A percentile compares a stretch with the other conserved stretches of the same genome.
Conservation (phyloP, 2,113 vertebrate species). For the Romanogobio albipinnatus region DNA sequence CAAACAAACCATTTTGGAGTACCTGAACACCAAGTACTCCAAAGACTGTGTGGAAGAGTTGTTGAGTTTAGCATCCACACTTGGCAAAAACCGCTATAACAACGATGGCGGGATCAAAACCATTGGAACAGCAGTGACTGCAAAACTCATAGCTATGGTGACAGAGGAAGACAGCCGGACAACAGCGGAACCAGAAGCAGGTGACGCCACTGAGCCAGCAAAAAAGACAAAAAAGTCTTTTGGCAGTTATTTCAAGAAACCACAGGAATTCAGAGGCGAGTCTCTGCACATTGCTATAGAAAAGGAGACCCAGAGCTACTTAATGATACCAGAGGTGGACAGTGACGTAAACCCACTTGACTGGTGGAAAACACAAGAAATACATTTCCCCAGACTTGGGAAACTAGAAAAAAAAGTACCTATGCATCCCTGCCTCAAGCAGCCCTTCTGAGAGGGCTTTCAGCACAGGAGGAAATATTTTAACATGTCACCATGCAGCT, state of each 20-base stretch:
- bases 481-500: neutral
- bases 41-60: too few relatives aligned
- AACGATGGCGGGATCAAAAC: neutral
- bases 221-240: neutral
- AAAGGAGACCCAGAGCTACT: constrained; percentile 9
- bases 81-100: constrained; percentile 6
- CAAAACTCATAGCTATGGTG: neutral
- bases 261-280: neutral
- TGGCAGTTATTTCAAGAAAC: neutral
- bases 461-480: constrained; percentile 17
- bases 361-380: constrained; percentile 19
- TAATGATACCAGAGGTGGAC: constrained; percentile 26
- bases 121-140: neutral
- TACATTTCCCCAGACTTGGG: constrained; percentile 12
- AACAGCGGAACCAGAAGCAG: too few relatives aligned
- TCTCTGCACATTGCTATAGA: neutral
- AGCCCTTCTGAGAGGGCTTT: constrained; percentile 33
- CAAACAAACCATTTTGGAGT: neutral
- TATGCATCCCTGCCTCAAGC: constrained; percentile 43
- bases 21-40: neutral
- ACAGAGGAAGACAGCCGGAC: neutral
- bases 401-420: constrained; percentile 37
- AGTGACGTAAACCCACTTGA: constrained; percentile 20
- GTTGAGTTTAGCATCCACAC: constrained; percentile 3
- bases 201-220: too few relatives aligned